Evolutionary conservation across 2,113 vertebrate species (phyloP).

Genomic region (Boleophthalmus pectinirostris): DNA sequence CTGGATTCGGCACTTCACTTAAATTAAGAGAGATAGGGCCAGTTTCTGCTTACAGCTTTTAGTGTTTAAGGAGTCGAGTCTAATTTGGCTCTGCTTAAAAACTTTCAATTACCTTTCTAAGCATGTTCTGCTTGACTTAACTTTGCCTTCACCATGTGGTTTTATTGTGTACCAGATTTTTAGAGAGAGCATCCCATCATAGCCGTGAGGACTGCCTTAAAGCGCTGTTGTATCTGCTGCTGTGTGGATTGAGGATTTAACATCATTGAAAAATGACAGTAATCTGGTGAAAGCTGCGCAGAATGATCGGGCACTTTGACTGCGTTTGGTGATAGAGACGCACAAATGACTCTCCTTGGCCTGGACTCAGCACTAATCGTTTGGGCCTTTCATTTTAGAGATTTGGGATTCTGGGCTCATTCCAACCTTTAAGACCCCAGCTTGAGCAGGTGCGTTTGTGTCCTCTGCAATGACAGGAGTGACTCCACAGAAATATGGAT

Average conservation of each 20-base stretch:
- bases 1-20: not conserved
- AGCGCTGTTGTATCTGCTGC: constrained; percentile 30
- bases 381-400: constrained; percentile 19
- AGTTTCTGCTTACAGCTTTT: not conserved
- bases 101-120: constrained; percentile 18
- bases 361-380: constrained; percentile 9
- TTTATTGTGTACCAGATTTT: not conserved
- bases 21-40: too few species aligned
- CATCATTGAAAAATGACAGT: constrained; percentile 58
- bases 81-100: not conserved
- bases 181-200: constrained; percentile 20
- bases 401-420: constrained; percentile 8
- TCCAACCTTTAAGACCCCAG: constrained; percentile 2
- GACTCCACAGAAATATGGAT: constrained; percentile 12
- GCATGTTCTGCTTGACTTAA: not conserved
- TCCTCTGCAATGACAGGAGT: not conserved
- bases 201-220: constrained; percentile 13
- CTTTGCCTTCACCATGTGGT: constrained; percentile 29
- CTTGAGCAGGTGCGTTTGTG: constrained; percentile 2
- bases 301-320: constrained; percentile 27
- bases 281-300: constrained; percentile 44
- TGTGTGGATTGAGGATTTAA: constrained; percentile 39
- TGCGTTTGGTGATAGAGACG: constrained; percentile 31
- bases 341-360: constrained; percentile 11
- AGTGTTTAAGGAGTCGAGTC: not conserved